Evolutionary conservation across 1,140 invertebrate species (phyloP).

Genomic region (Riptortus pedestris): DNA sequence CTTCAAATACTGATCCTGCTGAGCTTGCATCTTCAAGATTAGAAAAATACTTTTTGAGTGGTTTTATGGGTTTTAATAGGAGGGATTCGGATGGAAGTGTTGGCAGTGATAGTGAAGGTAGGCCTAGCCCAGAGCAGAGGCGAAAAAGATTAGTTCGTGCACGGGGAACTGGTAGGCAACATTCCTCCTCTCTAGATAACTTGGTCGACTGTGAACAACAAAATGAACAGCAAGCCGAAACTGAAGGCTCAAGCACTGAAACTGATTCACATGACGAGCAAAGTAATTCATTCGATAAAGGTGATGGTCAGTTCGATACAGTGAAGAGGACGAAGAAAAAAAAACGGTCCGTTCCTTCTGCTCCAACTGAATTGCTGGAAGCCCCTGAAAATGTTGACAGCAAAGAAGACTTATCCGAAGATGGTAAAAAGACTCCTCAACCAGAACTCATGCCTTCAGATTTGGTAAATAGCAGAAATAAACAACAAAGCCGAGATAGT

Average conservation of each 20-base stretch:
- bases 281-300: conserved; percentile 48
- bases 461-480: conserved; percentile 38
- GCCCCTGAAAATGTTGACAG: conserved; percentile 40
- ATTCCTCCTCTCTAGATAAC: conserved; percentile 69
- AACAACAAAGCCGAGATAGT: conserved; percentile 72
- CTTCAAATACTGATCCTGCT: conserved; percentile 43
- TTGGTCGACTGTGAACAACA: conserved; percentile 41
- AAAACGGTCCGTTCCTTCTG: conserved; percentile 37
- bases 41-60: conserved; percentile 82
- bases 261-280: conserved; percentile 65
- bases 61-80: conserved; percentile 68
- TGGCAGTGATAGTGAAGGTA: conserved; percentile 66
- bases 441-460: conserved; percentile 36
- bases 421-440: conserved; percentile 46
- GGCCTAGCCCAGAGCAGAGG: conserved; percentile 73
- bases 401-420: conserved; percentile 41
- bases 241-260: conserved; percentile 60
- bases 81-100: conserved; percentile 73
- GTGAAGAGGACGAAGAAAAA: conserved; percentile 71
- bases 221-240: conserved; percentile 43
- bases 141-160: conserved; percentile 66
- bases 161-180: conserved; percentile 63
- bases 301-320: conserved; percentile 66
- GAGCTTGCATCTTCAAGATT: conserved; percentile 71
- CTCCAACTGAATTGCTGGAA: conserved; percentile 35